phyloP scores from a whole-genome alignment of 2,113 vertebrate genomes.

The Regulus satrapa region DNA sequence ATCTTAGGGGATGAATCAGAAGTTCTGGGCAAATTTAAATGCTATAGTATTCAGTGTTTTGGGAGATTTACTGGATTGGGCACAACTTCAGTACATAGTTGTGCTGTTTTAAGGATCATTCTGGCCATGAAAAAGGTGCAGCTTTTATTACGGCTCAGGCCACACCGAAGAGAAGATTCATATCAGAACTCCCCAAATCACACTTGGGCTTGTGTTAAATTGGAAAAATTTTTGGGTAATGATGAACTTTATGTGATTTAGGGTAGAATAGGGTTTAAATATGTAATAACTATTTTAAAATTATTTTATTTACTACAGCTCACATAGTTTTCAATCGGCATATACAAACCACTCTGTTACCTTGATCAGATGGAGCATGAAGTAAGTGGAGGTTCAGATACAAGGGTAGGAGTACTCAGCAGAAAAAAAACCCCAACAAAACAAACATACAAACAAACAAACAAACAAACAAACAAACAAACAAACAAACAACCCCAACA shows the following conservation, averaged over 20 bases:
- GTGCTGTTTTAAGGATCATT: neutral
- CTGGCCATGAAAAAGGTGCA: neutral
- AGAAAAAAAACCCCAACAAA: neutral
- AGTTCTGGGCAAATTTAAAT: neutral
- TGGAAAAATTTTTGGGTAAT: neutral
- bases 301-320: neutral
- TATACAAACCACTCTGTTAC: neutral
- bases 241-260: neutral
- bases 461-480: no score
- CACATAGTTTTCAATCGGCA: neutral
- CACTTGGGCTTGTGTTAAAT: neutral
- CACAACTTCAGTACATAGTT: rapidly evolving
- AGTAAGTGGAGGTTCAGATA: neutral
- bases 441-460: no score
- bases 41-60: neutral
- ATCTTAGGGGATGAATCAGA: neutral
- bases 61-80: neutral
- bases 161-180: neutral
- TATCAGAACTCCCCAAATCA: neutral
- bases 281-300: neutral
- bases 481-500: no score
- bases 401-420: neutral
- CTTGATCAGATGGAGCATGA: neutral
- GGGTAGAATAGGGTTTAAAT: neutral
- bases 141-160: neutral